A percentile compares a stretch with the other conserved stretches of the same genome.
These are phyloP conservation scores for Drosophila ficusphila DNA, from an alignment of 1,140 invertebrate genomes.

Conservation along the genomic window DNA sequence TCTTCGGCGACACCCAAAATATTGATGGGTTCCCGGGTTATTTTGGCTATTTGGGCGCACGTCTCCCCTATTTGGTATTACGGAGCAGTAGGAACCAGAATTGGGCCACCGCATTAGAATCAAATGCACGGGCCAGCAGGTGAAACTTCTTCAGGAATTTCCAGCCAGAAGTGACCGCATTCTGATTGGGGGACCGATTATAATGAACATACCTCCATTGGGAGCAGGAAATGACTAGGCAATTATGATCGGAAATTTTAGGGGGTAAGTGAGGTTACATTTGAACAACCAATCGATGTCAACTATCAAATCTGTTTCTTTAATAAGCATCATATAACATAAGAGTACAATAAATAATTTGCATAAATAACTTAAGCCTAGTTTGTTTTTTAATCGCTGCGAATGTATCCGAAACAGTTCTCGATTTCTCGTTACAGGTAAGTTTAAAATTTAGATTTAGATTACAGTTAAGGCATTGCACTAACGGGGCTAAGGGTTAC, in stretches of 20 bases:
- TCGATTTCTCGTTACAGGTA: conserved; percentile 41
- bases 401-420: conserved; percentile 30
- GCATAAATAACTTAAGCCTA: conserved; percentile 73
- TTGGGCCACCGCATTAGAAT: conserved; percentile 73
- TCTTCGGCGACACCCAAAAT: conserved; percentile 18
- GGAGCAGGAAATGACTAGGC: conserved; percentile 1
- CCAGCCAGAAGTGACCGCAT: conserved; percentile 71
- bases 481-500: conserved; percentile 65
- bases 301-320: conserved; percentile 34
- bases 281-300: not conserved
- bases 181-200: conserved; percentile 30
- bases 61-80: conserved; percentile 65
- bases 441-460: conserved; percentile 36
- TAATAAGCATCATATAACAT: conserved; percentile 68
- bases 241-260: not conserved
- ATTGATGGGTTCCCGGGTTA: conserved; percentile 23
- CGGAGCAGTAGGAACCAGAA: conserved; percentile 54
- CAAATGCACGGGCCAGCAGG: conserved; percentile 53
- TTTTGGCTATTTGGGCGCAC: conserved; percentile 52
- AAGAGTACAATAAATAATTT: conserved; percentile 69
- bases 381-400: conserved; percentile 36
- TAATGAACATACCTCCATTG: not conserved
- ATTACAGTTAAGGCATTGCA: conserved; percentile 59
- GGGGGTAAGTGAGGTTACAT: not conserved
- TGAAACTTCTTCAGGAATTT: conserved; percentile 68